A percentile compares a stretch with the other conserved stretches of the same genome.
These are phyloP conservation scores for Magallana ariakensis DNA, from an alignment of 1,140 invertebrate genomes.

Conservation along the genomic window DNA sequence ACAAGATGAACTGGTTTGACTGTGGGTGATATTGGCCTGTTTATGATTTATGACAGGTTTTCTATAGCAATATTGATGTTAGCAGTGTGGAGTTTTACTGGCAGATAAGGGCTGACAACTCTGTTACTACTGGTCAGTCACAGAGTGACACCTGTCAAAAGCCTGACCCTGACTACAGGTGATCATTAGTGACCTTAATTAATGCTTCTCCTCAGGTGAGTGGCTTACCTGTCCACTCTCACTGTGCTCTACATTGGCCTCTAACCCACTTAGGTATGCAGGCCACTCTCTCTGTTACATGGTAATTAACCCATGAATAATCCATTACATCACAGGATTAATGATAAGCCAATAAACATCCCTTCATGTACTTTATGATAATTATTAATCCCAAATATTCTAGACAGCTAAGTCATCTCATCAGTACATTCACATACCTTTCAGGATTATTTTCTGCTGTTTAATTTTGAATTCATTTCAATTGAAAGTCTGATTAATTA, in stretches of 20 bases:
- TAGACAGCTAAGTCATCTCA: too few relatives aligned
- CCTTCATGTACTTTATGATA: too few relatives aligned
- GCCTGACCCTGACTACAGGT: background rate
- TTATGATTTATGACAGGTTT: conserved; percentile 13
- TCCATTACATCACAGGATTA: background rate
- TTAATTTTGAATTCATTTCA: too few relatives aligned
- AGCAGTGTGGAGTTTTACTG: background rate
- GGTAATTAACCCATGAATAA: conserved; percentile 2
- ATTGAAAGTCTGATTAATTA: too few relatives aligned
- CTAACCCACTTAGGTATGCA: background rate
- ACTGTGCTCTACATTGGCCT: too few relatives aligned
- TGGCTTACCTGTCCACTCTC: background rate
- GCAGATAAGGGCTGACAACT: background rate
- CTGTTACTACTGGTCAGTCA: background rate
- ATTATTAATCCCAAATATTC: too few relatives aligned
- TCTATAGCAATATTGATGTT: conserved; percentile 4
- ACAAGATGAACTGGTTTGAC: too few relatives aligned
- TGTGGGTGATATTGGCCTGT: too few relatives aligned
- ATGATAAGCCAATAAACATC: background rate
- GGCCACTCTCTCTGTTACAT: background rate
- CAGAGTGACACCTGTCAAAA: conserved; percentile 1
- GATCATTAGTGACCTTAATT: conserved; percentile 11
- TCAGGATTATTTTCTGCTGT: too few relatives aligned
- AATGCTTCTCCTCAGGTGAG: background rate
- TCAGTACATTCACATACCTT: too few relatives aligned